A percentile compares a stretch with the other conserved stretches of the same genome.
These are phyloP conservation scores for Tipula helvola DNA, from an alignment of 2,888 invertebrate species.

Conservation along the genomic window DNA sequence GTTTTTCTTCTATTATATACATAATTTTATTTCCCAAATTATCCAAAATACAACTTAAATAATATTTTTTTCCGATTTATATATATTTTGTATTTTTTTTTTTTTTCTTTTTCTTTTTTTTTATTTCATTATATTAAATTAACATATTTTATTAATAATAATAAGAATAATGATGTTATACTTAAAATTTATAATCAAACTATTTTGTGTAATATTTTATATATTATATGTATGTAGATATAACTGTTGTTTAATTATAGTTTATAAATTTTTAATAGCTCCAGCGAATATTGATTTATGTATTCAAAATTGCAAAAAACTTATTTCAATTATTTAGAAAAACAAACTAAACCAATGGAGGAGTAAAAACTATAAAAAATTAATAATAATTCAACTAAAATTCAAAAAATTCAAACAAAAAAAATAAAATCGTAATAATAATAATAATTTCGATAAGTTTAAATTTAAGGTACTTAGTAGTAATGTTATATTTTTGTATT, in stretches of 20 bases:
- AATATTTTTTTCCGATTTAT: not conserved
- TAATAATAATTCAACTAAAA: not conserved
- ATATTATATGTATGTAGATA: not conserved
- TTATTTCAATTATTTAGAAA: not conserved
- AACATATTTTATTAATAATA: not conserved
- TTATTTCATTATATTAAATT: not conserved
- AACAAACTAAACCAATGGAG: not conserved
- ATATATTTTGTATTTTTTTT: constrained; percentile 5
- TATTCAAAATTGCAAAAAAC: not conserved
- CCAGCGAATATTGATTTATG: not conserved
- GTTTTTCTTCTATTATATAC: constrained; percentile 6
- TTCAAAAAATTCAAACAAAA: not conserved
- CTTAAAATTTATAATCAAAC: not conserved
- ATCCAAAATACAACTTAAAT: constrained; percentile 9
- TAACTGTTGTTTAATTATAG: not conserved
- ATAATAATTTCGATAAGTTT: not conserved
- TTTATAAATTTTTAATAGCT: not conserved
- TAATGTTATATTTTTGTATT: not conserved
- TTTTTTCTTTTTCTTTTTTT: not conserved
- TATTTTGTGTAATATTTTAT: not conserved
- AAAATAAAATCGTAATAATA: not conserved
- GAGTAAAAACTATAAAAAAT: not conserved
- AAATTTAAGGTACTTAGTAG: constrained; percentile 4
- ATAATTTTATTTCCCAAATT: constrained; percentile 11
- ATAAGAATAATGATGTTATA: not conserved